Conservation (phyloP, 2,113 vertebrate genomes). For the Circaetus gallicus region DNA sequence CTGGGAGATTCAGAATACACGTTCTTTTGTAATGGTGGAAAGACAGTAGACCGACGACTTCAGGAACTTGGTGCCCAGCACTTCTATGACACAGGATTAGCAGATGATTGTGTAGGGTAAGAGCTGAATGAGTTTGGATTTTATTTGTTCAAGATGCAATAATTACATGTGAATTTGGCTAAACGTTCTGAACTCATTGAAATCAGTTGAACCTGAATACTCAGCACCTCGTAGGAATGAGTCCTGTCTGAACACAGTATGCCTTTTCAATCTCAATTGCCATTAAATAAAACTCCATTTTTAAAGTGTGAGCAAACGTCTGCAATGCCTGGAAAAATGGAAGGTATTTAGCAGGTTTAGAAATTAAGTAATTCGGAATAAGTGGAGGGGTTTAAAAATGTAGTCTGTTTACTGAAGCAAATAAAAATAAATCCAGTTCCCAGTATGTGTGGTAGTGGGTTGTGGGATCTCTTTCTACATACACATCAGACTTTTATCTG, state of each 20-base stretch:
- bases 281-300: neutral
- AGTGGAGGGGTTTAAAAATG: neutral
- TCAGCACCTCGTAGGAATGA: neutral
- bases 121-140: neutral
- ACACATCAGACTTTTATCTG: neutral
- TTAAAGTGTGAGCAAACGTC: neutral
- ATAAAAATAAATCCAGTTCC: neutral
- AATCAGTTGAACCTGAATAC: neutral
- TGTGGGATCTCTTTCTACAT: neutral
- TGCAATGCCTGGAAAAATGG: neutral
- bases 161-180: neutral
- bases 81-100: conserved; percentile 89
- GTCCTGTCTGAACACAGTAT: neutral
- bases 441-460: neutral
- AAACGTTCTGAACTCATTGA: neutral
- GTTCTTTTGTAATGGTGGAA: conserved; percentile 98
- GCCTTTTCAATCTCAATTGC: neutral
- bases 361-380: neutral
- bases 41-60: conserved; percentile 84
- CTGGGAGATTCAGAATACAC: conserved; percentile 95
- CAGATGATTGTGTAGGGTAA: conserved; percentile 94
- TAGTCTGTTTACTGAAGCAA: neutral
- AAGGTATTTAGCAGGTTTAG: neutral
- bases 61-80: conserved; percentile 87
- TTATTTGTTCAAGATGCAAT: neutral